These are phyloP conservation scores for Nomada ruficornis DNA, from an alignment of 2,888 invertebrate species.

Conservation along the genomic window DNA sequence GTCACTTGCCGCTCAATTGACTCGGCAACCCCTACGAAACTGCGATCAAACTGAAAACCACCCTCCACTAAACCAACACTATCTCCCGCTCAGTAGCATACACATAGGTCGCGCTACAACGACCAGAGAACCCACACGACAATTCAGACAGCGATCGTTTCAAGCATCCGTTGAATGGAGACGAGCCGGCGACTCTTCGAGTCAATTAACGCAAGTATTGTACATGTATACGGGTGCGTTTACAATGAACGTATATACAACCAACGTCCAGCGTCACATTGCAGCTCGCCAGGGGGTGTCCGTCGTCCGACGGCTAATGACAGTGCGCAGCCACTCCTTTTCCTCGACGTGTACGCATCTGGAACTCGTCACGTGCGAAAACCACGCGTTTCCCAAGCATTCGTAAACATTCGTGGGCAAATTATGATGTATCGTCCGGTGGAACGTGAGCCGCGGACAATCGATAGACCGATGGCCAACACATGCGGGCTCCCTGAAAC, in stretches of 20 bases:
- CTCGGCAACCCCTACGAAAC: background rate
- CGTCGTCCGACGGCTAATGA: slow-evolving; percentile 78
- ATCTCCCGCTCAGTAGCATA: background rate
- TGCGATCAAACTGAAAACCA: background rate
- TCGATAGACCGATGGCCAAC: slow-evolving; percentile 70
- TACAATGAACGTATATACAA: slow-evolving; percentile 43
- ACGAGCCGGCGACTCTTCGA: background rate
- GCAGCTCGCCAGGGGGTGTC: slow-evolving; percentile 75
- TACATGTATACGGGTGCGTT: slow-evolving; percentile 9
- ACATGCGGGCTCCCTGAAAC: slow-evolving; percentile 74
- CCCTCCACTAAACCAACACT: background rate
- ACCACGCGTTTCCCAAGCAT: slow-evolving; percentile 74
- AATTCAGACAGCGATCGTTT: background rate
- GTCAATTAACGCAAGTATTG: slow-evolving; percentile 11
- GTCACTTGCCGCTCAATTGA: background rate
- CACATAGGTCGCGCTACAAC: background rate
- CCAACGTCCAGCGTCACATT: slow-evolving; percentile 64
- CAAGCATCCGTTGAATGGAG: background rate
- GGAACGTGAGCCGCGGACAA: slow-evolving; percentile 23
- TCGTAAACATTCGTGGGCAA: slow-evolving; percentile 71
- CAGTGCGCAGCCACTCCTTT: slow-evolving; percentile 75
- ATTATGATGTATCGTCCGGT: slow-evolving; percentile 69
- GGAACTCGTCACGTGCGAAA: slow-evolving; percentile 74
- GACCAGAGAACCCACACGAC: background rate
- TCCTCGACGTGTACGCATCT: slow-evolving; percentile 70